Evolutionary conservation across 2,888 invertebrate genomes (phyloP), one percentile per base, ranked within the genome.

Genomic region (Apamea sordens): DNA sequence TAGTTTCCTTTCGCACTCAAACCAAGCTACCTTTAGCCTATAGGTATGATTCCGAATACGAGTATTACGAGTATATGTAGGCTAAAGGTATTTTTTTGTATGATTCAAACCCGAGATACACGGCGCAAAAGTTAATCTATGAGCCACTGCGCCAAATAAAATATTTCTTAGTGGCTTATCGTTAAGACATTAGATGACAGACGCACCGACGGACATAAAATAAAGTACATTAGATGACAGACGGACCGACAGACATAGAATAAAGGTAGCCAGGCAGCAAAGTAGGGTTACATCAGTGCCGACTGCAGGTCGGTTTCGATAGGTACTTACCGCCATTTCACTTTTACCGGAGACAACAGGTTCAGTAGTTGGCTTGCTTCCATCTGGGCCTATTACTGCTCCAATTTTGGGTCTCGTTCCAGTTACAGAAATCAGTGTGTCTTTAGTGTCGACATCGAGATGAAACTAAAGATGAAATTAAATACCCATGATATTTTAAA

Each of bases 361-460:
- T 63, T 89, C 71, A 0, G 81, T 87, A 3, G 83, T 70, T 4
- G 89, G 86, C 24, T 76, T 85, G 21, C 71, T 81, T 4, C 93
- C 93, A 32, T 84, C 90, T 4, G 93, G 90, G n/a, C 90, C 91
- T 0, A 72, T 88, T 1, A 95, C 85, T 11, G 76, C 41, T 8
- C 64, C 80, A 2, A 93, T 79, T 24, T 59, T 77, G 0, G 93
- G 91, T 0, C 82, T 41, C 0, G 15, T 15, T 1, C 94, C 94
- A 24, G 93, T 85, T 8, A 90, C 89, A 21, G 94, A 86, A 50
- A 95, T 85, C 0, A 91, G 74, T 3, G 93, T 47, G n/a, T 91
- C 87, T 64, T 85, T 86, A 11, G 88, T 90, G 56, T 89, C 87
- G 10, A 79, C n/a, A 76, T 94, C 94, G 0, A 93, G 90, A 47